phyloP scores from a whole-genome alignment of 2,888 invertebrate genomes.

The Panzeria rudis region DNA sequence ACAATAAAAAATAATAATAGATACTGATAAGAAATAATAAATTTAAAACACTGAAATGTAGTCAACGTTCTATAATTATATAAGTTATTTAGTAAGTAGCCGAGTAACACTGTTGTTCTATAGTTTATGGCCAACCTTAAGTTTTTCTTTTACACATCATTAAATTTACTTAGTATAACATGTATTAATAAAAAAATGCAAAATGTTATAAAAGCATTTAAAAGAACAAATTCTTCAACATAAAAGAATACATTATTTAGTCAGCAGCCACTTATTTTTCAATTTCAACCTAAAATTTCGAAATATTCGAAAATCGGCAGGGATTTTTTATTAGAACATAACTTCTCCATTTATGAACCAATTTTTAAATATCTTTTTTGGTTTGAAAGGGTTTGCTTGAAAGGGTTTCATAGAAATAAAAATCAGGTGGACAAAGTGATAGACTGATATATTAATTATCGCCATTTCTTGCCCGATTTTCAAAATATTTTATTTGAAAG shows the following conservation, averaged over 20 bases:
- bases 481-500: too few species aligned
- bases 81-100: conserved; percentile 16
- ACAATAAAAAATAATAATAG: not conserved
- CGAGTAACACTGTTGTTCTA: conserved; percentile 8
- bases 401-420: too few species aligned
- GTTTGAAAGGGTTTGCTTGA: too few species aligned
- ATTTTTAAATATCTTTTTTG: too few species aligned
- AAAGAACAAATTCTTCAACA: not conserved
- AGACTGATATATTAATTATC: too few species aligned
- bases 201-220: not conserved
- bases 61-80: conserved; percentile 34
- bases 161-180: not conserved
- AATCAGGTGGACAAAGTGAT: too few species aligned
- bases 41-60: not conserved
- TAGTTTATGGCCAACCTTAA: conserved; percentile 30
- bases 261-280: not conserved
- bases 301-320: too few species aligned
- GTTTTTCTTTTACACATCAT: not conserved
- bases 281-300: not conserved
- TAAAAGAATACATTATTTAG: not conserved
- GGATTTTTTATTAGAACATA: too few species aligned
- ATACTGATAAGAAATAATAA: not conserved
- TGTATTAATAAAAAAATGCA: not conserved
- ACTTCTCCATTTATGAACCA: too few species aligned
- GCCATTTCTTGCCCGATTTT: too few species aligned